Base-by-base conservation (phyloP, 2,797 vertebrate species). In the Hozukius guyotensis region DNA sequence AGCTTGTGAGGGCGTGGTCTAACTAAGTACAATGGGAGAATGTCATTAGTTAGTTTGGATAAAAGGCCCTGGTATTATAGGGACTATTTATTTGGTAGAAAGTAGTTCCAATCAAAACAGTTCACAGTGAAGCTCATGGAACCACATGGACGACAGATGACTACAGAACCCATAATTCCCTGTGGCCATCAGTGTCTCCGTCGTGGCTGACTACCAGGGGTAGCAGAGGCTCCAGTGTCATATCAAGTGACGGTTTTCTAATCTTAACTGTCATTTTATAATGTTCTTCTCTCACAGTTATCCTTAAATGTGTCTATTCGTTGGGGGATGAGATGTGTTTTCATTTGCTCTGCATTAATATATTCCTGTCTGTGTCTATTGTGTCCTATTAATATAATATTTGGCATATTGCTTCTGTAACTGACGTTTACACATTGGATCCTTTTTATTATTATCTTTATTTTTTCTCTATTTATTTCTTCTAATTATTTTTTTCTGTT, bases 181-280 rank as follows among this genome's bases (percentile, higher is more conserved):
- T 68, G 16, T 55, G 38, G 59, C 52, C 25, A 22, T 72, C n/a
- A 63, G 38, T 38, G 31, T 64, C 49, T 70, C 61, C 10, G 18
- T 76, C 27, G 36, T n/a, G n/a, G 65, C 52, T 72, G 80, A 74
- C 74, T 61, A 66, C 59, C 38, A 27, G 36, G 59, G 10, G 59
- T 22, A 74, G 65, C 75, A 81, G 80, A 73, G 71, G 49, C 64
- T 75, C 34, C 31, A 3, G 61, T 14, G 53, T n/a, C 29, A 34
- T 90, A 93, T 94, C 91, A 89, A 70, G 66, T 93, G 75, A 85
- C 87, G 7, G 62, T 74, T 83, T 90, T 93, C 93, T 93, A 94
- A 94, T 91, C 77, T 94, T 92, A 91, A 93, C 90, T 61, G 31
- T 84, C 31, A 84, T 80, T 83, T 84, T 73, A 76, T 64, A 67